phyloP scores from a whole-genome alignment of 1,140 invertebrate genomes.

The Vollenhovia emeryi region DNA sequence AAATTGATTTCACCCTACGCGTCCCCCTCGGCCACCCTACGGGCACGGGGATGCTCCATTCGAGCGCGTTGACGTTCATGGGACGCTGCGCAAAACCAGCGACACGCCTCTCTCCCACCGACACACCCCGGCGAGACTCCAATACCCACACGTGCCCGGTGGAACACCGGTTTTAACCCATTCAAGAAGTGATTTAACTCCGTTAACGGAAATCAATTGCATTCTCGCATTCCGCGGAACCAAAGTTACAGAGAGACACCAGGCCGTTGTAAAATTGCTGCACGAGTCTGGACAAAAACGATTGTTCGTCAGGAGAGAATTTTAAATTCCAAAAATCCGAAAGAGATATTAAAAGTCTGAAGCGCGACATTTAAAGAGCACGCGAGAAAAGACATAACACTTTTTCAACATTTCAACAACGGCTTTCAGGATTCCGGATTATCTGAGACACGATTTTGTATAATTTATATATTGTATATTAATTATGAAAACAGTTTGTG shows the following conservation, averaged over 20 bases:
- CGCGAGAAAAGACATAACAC: neutral
- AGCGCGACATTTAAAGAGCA: neutral
- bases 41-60: slow-evolving; percentile 63
- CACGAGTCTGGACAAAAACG: neutral
- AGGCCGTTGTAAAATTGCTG: neutral
- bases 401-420: neutral
- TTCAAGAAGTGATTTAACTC: slow-evolving; percentile 36
- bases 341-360: neutral
- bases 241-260: neutral
- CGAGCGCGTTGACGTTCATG: slow-evolving; percentile 78
- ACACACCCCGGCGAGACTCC: slow-evolving; percentile 63
- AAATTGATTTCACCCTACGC: slow-evolving; percentile 82
- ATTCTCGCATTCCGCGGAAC: neutral
- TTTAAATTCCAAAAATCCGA: neutral
- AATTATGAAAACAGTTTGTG: neutral
- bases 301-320: neutral
- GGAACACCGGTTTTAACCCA: slow-evolving; percentile 16
- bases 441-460: neutral
- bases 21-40: neutral
- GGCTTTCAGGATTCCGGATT: neutral
- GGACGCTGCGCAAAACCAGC: slow-evolving; percentile 77
- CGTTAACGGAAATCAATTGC: slow-evolving; percentile 3
- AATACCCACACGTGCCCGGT: slow-evolving; percentile 45
- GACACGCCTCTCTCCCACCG: slow-evolving; percentile 76
- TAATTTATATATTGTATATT: slow-evolving; percentile 20